Base-by-base conservation (phyloP, 2,797 vertebrate species). In the Loriculus beryllinus region DNA sequence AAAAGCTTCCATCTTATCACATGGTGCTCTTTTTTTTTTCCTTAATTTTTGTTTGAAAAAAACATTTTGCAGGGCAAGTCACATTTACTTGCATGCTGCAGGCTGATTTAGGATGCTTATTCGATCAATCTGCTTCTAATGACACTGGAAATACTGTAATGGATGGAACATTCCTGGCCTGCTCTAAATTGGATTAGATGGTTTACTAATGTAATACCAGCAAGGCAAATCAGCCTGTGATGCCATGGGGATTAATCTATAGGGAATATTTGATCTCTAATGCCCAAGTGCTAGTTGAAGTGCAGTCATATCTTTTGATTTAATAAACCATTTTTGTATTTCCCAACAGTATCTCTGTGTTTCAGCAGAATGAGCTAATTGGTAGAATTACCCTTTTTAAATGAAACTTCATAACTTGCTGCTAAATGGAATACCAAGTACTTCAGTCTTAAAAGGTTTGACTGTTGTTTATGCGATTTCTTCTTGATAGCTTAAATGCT, bases 141-240 rank as follows among this genome's bases (percentile, higher is more conserved):
- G 95, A 97, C 88, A 81, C 94, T 87, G 88, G 92, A 96, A 97
- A 96, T 92, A 72, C 90, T 3, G 1, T 97, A 97, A 97, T 97
- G 96, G 96, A 97, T 97, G 96, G 90, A 97, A 96, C 97, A 92
- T 97, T 96, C 90, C 89, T 94, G 93, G 84, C 79, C 91, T 97
- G 88, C 84, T 91, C 93, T 94, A 97, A 97, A 97, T 97, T 97
- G 96, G 93, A 97, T 97, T 97, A 97, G 96, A 96, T 97, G 95
- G 94, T 96, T 97, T 96, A 95, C 97, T 97, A 97, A 97, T 97
- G 95, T 94, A 95, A 97, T 97, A 96, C 92, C 37, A 51, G 96
- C 82, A 89, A 97, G 86, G 64, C 88, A 96, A 95, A 97, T 96
- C 96, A 97, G 92, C 78, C 95, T 95, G 62, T 96, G 96, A 93